Conservation (phyloP, 2,888 invertebrate species). For the Pristionchus japonicus region DNA sequence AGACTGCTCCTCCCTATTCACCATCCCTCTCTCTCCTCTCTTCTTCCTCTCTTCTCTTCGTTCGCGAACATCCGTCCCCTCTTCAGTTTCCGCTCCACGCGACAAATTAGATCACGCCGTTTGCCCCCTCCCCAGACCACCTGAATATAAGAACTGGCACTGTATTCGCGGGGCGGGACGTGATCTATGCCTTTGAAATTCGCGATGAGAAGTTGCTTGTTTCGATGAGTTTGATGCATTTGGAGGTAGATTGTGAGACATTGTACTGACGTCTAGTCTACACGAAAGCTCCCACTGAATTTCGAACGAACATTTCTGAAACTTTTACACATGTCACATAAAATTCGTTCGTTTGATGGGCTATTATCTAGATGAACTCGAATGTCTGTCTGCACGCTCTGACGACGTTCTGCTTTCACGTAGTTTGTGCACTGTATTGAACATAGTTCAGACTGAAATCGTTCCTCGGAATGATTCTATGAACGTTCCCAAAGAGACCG, state of each 20-base stretch:
- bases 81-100: not conserved
- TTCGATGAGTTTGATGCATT: too few species aligned
- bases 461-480: not conserved
- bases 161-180: not conserved
- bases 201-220: too few species aligned
- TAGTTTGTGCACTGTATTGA: not conserved
- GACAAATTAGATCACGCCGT: constrained; percentile 12
- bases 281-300: too few species aligned
- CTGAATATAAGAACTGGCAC: not conserved
- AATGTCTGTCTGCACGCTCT: too few species aligned
- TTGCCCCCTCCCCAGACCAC: not conserved
- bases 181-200: not conserved
- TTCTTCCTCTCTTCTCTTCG: not conserved
- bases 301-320: too few species aligned
- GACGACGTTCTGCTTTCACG: too few species aligned
- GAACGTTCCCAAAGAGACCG: not conserved
- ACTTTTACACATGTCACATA: too few species aligned
- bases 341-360: too few species aligned
- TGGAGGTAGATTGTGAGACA: too few species aligned
- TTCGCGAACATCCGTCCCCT: not conserved
- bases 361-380: too few species aligned
- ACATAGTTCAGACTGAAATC: not conserved
- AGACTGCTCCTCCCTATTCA: not conserved
- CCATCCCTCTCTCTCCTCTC: not conserved
- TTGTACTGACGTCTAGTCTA: too few species aligned